A percentile compares a stretch with the other conserved stretches of the same genome.
These are phyloP conservation scores for Sebastes umbrosus DNA, from an alignment of 2,797 vertebrate species.

Conservation along the genomic window DNA sequence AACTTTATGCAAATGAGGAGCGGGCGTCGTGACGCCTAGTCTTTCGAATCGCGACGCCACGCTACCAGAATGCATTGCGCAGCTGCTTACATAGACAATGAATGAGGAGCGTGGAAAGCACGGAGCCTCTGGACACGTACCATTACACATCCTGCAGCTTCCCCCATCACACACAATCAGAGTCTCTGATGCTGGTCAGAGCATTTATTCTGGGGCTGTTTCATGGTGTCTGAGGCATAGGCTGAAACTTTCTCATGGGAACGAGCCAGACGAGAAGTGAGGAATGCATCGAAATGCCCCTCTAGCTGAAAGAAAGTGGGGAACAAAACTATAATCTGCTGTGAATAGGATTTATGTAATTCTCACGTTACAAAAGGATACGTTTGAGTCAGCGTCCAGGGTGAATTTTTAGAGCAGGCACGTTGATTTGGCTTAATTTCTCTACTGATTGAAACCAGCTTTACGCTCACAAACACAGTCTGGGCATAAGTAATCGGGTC, in stretches of 20 bases:
- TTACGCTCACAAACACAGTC: constrained; percentile 17
- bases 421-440: constrained; percentile 36
- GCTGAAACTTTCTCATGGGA: constrained; percentile 75
- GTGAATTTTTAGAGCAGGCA: constrained; percentile 6
- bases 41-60: too few relatives aligned
- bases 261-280: constrained; percentile 34
- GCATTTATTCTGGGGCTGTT: constrained; percentile 35
- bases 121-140: too few relatives aligned
- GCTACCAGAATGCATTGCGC: too few relatives aligned
- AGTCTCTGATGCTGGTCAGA: neutral
- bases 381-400: neutral
- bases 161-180: neutral
- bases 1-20: too few relatives aligned
- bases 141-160: neutral
- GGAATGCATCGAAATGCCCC: constrained; percentile 62
- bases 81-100: too few relatives aligned
- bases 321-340: constrained; percentile 55
- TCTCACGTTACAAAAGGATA: constrained; percentile 57
- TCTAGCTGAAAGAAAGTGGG: constrained; percentile 17
- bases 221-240: constrained; percentile 33
- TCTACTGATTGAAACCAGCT: constrained; percentile 29
- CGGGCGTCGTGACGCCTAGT: too few relatives aligned
- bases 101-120: too few relatives aligned
- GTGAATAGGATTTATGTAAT: constrained; percentile 64
- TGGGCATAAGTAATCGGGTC: neutral